Evolutionary conservation across 2,113 vertebrate species (phyloP).

Genomic region (Conger conger): DNA sequence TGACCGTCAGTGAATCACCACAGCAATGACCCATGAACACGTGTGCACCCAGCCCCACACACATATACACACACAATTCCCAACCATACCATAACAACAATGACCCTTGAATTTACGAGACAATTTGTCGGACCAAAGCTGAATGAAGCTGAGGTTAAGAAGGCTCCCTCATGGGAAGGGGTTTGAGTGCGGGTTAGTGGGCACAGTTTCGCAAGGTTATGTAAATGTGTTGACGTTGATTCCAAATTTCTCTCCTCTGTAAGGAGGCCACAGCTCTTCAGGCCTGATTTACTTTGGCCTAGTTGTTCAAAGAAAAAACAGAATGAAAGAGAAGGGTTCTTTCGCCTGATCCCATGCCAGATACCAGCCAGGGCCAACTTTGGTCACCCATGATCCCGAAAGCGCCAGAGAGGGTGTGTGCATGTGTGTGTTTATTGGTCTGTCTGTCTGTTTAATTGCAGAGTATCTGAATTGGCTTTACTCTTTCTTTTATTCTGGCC

Average conservation of each 20-base stretch:
- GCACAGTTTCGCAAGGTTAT: background rate
- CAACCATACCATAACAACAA: background rate
- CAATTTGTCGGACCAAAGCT: background rate
- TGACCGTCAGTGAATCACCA: constrained; percentile 8
- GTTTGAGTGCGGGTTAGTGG: background rate
- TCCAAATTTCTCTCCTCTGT: background rate
- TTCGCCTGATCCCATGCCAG: background rate
- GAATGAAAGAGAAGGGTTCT: no score
- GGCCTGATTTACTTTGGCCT: background rate
- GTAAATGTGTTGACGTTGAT: constrained; percentile 24
- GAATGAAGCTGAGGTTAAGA: background rate
- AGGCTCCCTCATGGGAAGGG: background rate
- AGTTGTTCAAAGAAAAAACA: background rate
- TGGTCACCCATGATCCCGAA: background rate
- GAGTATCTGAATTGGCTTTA: no score
- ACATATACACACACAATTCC: background rate
- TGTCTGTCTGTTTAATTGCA: no score
- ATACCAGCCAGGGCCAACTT: background rate
- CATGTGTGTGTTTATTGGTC: background rate
- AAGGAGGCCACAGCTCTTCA: background rate
- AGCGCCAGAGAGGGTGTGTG: background rate
- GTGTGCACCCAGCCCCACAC: background rate
- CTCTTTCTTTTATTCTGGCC: no score
- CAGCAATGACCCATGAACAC: background rate
- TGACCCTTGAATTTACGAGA: background rate